Evolutionary conservation across 2,113 vertebrate species (phyloP).

Genomic region (Percopsis transmontana): DNA sequence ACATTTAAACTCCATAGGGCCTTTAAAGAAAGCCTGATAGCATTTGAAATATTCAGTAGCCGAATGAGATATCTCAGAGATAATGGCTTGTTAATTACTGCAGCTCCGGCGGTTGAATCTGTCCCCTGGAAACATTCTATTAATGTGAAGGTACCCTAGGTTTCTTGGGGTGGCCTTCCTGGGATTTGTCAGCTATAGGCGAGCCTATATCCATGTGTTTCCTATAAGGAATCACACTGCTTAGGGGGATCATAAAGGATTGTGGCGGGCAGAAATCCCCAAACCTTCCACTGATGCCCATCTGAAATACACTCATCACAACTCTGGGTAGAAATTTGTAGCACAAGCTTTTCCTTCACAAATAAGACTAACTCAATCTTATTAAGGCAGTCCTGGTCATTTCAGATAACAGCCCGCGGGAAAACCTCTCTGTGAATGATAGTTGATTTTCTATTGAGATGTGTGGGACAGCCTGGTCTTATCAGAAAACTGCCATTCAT

Average conservation of each 20-base stretch:
- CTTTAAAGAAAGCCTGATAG: constrained; percentile 25
- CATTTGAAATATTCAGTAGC: constrained; percentile 55
- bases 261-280: neutral
- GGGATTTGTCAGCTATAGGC: constrained; percentile 1
- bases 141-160: constrained; percentile 15
- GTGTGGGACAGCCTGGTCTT: constrained; percentile 27
- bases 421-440: constrained; percentile 6
- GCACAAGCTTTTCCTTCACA: neutral
- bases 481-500: constrained; percentile 41
- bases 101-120: constrained; percentile 35
- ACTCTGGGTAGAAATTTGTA: neutral
- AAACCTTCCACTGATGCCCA: neutral
- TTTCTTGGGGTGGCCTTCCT: neutral
- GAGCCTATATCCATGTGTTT: constrained; percentile 1
- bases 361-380: neutral
- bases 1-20: constrained; percentile 34
- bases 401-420: constrained; percentile 19
- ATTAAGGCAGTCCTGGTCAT: constrained; percentile 23
- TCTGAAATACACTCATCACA: neutral
- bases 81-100: constrained; percentile 59
- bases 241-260: neutral
- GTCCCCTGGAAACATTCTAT: constrained; percentile 5
- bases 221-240: neutral
- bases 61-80: constrained; percentile 46
- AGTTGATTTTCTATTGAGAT: constrained; percentile 38